Evolutionary conservation across 2,888 invertebrate genomes (phyloP), one percentile per base, ranked within the genome.

Genomic region (Gnatocerus cornutus): DNA sequence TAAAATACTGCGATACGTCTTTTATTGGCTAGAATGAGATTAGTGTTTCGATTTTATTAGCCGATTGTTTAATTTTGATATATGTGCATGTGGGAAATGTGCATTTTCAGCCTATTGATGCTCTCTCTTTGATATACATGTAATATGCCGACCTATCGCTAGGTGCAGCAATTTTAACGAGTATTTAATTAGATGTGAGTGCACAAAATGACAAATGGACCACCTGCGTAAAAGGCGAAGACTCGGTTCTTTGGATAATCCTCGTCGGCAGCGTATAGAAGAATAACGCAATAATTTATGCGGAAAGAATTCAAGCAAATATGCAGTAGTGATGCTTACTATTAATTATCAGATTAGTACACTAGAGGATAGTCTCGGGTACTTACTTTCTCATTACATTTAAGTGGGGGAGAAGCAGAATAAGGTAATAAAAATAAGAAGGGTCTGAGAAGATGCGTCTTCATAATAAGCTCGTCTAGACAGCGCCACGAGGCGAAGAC

Each of bases 381-480:
- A 71, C 62, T 67, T 70, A 66, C 63, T 67, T 67, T 67, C 71
- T 67, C 71, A 67, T 71, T 71, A 67, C 29, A 63, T 58, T 67
- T 67, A 67, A 67, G 67, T 63, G 67, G 56, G 58, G 30, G 33
- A 65, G 58, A 56, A 63, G 61, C 21, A 52, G 67, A 61, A 71
- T 71, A 67, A 48, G 67, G 67, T 67, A 71, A 71, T 71, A 71
- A 67, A 71, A 67, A 71, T 71, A 67, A 71, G 50, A 58, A 71
- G 58, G 58, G 59, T 48, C 46, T 61, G 61, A 62, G 66, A 43
- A 63, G 63, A 71, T 67, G 70, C 58, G 67, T 71, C 63, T 67
- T 63, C 45, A 63, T 68, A 68, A 58, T 71, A 71, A 67, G 71
- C 63, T 71, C 63, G 67, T 71, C 67, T 71, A 71, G 67, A 67